A percentile compares a stretch with the other conserved stretches of the same genome.
phyloP scores from a whole-genome alignment of 2,797 vertebrate species.

The Leptodactylus fallax region DNA sequence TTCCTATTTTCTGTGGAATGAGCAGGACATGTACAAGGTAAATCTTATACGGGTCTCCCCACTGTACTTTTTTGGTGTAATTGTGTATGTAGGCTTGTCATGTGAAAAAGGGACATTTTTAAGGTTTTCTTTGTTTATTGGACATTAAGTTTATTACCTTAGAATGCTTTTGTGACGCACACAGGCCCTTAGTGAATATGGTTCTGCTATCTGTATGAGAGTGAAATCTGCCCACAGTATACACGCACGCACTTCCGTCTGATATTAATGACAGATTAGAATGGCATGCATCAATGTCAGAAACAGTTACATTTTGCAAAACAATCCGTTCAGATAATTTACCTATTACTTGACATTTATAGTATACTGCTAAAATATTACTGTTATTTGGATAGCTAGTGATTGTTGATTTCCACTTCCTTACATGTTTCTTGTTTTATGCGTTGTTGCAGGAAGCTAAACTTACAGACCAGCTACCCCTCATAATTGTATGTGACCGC shows the following conservation, averaged over 20 bases:
- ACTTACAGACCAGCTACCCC: conserved; percentile 95
- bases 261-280: neutral
- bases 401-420: neutral
- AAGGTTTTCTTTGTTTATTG: neutral
- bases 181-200: too few relatives aligned
- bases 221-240: neutral
- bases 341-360: neutral
- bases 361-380: neutral
- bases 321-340: neutral
- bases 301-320: neutral
- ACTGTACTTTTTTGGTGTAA: conserved; percentile 65
- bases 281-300: neutral
- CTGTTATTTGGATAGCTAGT: conserved; percentile 2
- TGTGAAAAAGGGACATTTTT: conserved; percentile 1
- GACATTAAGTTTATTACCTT: neutral
- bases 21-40: conserved; percentile 97
- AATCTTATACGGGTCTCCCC: conserved; percentile 73
- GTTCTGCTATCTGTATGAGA: neutral
- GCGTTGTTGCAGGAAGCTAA: conserved; percentile 91
- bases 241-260: neutral
- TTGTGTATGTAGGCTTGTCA: conserved; percentile 54
- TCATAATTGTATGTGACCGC: conserved; percentile 98
- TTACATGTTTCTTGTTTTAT: conserved; percentile 48
- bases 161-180: neutral
- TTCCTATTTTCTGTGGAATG: conserved; percentile 88